Conservation (phyloP, 1,140 invertebrate species). For the Ooceraea biroi region DNA sequence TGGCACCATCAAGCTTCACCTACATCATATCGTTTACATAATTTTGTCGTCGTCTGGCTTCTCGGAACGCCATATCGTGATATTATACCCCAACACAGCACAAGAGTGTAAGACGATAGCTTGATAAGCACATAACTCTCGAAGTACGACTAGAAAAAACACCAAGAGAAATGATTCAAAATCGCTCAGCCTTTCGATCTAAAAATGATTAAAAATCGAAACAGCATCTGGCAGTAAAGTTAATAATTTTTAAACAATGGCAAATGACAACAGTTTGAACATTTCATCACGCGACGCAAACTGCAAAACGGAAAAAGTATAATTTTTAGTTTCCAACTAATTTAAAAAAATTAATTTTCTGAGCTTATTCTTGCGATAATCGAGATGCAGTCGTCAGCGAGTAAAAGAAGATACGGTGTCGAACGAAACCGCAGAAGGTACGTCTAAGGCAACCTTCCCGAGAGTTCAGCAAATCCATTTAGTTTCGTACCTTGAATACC, state of each 20-base stretch:
- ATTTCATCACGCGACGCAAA: not conserved
- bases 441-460: constrained; percentile 38
- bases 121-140: constrained; percentile 39
- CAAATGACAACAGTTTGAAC: not conserved
- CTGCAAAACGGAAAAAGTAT: not conserved
- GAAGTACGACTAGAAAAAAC: constrained; percentile 14
- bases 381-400: not conserved
- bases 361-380: not conserved
- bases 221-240: not conserved
- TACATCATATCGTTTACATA: constrained; percentile 50
- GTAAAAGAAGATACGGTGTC: constrained; percentile 3
- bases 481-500: constrained; percentile 64
- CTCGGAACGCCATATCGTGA: constrained; percentile 16
- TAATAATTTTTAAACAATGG: not conserved
- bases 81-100: not conserved
- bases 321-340: not conserved
- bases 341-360: constrained; percentile 15
- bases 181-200: not conserved
- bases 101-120: constrained; percentile 30
- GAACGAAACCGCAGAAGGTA: constrained; percentile 42
- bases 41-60: constrained; percentile 48
- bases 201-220: not conserved
- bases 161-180: not conserved
- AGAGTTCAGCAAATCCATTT: constrained; percentile 68
- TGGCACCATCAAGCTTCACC: constrained; percentile 30